A percentile compares a stretch with the other conserved stretches of the same genome.
phyloP scores from a whole-genome alignment of 2,113 vertebrate species.

The Accipiter virgatus region DNA sequence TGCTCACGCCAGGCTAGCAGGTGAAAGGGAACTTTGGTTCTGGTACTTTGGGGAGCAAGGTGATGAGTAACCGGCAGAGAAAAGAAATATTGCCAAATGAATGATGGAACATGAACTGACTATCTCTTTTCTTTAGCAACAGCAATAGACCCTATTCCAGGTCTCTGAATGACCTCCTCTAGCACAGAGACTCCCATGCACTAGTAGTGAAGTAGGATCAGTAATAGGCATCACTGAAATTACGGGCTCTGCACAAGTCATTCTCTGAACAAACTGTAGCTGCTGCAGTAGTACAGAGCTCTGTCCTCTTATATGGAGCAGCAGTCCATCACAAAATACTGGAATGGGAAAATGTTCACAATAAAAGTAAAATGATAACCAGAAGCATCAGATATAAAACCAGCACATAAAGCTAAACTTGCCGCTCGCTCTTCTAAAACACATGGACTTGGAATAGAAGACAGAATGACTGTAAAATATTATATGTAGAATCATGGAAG shows the following conservation, averaged over 20 bases:
- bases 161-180: background rate
- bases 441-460: background rate
- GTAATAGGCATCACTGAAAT: fast-evolving
- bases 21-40: too few relatives aligned
- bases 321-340: background rate
- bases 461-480: background rate
- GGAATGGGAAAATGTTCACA: background rate
- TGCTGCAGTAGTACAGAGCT: background rate
- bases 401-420: background rate
- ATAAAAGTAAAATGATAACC: background rate
- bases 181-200: background rate
- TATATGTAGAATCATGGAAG: background rate
- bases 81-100: background rate
- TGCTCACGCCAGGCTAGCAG: background rate
- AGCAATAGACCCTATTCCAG: fast-evolving
- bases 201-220: fast-evolving
- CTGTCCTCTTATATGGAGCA: background rate
- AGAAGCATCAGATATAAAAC: background rate
- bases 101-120: background rate
- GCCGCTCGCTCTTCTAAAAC: background rate
- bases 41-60: background rate
- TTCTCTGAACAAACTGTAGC: fast-evolving
- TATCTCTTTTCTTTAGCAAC: background rate
- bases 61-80: background rate
- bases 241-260: fast-evolving